phyloP scores from a whole-genome alignment of 1,140 invertebrate genomes.

The Drosophila jambulina region DNA sequence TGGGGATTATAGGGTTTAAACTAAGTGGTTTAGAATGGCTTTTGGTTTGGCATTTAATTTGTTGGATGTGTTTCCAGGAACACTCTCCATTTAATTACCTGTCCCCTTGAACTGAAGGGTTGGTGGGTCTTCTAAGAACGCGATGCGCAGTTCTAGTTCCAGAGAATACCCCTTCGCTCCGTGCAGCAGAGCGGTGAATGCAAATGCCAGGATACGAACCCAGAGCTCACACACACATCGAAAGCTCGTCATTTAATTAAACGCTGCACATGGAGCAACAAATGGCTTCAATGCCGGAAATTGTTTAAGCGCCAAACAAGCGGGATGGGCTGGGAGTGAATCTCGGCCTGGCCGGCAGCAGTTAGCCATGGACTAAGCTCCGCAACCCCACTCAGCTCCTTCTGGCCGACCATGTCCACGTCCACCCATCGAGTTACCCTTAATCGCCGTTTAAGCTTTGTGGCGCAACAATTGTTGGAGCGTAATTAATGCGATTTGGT shows the following conservation, averaged over 20 bases:
- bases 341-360: slow-evolving; percentile 23
- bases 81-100: neutral
- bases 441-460: slow-evolving; percentile 79
- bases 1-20: neutral
- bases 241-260: slow-evolving; percentile 68
- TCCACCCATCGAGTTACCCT: slow-evolving; percentile 39
- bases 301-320: slow-evolving; percentile 59
- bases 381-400: neutral
- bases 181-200: slow-evolving; percentile 14
- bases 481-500: slow-evolving; percentile 82
- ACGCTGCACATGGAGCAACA: slow-evolving; percentile 53
- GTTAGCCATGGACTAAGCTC: slow-evolving; percentile 13
- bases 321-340: slow-evolving; percentile 7
- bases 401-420: neutral
- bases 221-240: neutral
- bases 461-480: slow-evolving; percentile 81
- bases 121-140: neutral
- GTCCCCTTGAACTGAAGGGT: neutral
- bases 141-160: neutral
- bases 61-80: neutral
- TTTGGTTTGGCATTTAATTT: neutral
- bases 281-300: slow-evolving; percentile 72
- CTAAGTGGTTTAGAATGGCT: neutral
- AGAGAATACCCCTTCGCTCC: neutral
- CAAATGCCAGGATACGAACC: slow-evolving; percentile 2